Percentiles rank a stretch among this genome's conserved stretches.
Evolutionary conservation across 2,888 invertebrate genomes (phyloP).

Genomic region (Campopleginae sp.): DNA sequence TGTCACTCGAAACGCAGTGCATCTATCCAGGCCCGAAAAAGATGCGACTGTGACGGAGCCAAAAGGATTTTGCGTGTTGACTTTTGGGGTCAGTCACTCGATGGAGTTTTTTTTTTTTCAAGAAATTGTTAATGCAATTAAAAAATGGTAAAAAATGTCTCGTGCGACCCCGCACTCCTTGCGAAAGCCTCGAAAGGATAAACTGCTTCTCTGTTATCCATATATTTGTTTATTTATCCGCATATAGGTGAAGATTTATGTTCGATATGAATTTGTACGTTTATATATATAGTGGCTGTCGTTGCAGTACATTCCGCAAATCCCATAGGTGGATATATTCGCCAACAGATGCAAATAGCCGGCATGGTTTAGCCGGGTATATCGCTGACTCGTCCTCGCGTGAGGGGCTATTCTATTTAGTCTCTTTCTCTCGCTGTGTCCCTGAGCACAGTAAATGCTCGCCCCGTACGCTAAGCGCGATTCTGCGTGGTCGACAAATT

Average conservation of each 20-base stretch:
- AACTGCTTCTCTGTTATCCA: neutral
- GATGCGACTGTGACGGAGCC: too few relatives aligned
- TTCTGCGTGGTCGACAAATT: conserved; percentile 80
- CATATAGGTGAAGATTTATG: conserved; percentile 2
- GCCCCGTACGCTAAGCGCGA: conserved; percentile 62
- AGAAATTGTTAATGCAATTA: conserved; percentile 27
- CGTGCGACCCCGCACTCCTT: conserved; percentile 27
- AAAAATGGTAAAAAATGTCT: neutral
- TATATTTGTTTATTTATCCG: neutral
- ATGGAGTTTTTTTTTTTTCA: neutral
- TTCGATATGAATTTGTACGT: neutral
- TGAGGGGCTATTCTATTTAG: conserved; percentile 5
- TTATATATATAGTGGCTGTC: conserved; percentile 35
- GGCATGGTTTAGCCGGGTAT: conserved; percentile 68
- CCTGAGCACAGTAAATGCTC: conserved; percentile 77
- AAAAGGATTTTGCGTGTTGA: too few relatives aligned
- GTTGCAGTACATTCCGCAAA: conserved; percentile 56
- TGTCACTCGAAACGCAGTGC: too few relatives aligned
- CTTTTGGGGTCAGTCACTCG: too few relatives aligned
- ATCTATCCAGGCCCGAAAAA: too few relatives aligned
- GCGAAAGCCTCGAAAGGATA: neutral
- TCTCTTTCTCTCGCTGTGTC: conserved; percentile 38
- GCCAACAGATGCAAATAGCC: conserved; percentile 81
- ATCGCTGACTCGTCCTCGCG: conserved; percentile 50
- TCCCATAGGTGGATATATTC: conserved; percentile 72